Conservation (phyloP, 2,888 invertebrate genomes). For the Cataglyphis livida region DNA sequence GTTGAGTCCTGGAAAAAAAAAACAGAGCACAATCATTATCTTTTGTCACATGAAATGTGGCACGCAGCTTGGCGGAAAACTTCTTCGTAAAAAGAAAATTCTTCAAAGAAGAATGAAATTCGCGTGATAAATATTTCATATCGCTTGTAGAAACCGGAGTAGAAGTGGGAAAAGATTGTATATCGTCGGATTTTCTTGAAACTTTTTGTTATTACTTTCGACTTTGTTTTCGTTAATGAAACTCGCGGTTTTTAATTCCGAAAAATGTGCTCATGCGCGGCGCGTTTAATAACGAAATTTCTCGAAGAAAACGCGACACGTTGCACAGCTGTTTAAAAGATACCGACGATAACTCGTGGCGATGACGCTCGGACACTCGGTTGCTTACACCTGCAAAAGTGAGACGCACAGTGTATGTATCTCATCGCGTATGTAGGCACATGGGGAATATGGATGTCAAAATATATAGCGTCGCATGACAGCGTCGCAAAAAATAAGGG, state of each 20-base stretch:
- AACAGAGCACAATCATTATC: slow-evolving; percentile 42
- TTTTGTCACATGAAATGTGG: slow-evolving; percentile 49
- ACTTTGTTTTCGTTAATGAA: background rate
- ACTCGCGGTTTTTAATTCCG: background rate
- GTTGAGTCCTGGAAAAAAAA: slow-evolving; percentile 10
- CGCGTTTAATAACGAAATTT: background rate
- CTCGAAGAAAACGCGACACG: background rate
- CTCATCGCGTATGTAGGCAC: slow-evolving; percentile 51
- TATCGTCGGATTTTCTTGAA: background rate
- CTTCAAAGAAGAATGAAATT: slow-evolving; percentile 25
- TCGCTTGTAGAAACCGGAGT: background rate
- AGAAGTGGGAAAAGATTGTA: background rate
- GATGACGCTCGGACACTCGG: slow-evolving; percentile 45
- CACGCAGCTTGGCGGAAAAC: slow-evolving; percentile 19
- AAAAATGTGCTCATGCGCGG: background rate
- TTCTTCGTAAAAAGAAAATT: background rate
- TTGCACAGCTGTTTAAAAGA: slow-evolving; percentile 8
- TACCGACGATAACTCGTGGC: slow-evolving; percentile 22
- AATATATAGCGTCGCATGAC: slow-evolving; percentile 80
- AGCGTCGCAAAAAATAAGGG: slow-evolving; percentile 78
- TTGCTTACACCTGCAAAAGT: slow-evolving; percentile 54
- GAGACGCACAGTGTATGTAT: slow-evolving; percentile 37
- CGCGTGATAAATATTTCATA: slow-evolving; percentile 42
- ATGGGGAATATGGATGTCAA: slow-evolving; percentile 78
- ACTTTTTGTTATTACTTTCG: slow-evolving; percentile 5